These are phyloP conservation scores for Lasaia peninsularis DNA, from an alignment of 1,140 invertebrate genomes.

Conservation along the genomic window DNA sequence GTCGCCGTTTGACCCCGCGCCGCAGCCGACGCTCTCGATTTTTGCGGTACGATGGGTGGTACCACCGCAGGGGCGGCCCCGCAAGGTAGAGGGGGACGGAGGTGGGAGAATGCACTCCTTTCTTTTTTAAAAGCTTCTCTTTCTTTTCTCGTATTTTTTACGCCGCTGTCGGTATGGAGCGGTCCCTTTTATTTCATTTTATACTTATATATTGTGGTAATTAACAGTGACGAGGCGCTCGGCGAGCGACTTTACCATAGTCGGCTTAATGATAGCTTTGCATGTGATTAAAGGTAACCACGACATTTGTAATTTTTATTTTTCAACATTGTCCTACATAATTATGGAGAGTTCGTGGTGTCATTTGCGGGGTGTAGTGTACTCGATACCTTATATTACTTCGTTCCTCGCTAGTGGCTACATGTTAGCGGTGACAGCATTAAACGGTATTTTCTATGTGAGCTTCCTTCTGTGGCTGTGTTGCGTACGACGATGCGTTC, in stretches of 20 bases:
- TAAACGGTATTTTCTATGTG: conserved; percentile 51
- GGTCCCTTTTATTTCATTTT: conserved; percentile 73
- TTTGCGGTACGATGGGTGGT: conserved; percentile 72
- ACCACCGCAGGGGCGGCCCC: conserved; percentile 56
- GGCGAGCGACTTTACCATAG: conserved; percentile 57
- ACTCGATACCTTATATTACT: conserved; percentile 47
- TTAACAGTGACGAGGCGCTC: conserved; percentile 71
- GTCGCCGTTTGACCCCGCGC: conserved; percentile 72
- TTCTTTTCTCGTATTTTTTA: conserved; percentile 76
- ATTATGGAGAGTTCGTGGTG: conserved; percentile 32
- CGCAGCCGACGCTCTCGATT: conserved; percentile 68
- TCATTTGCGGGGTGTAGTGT: conserved; percentile 41
- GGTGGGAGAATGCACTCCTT: conserved; percentile 72
- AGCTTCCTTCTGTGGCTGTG: conserved; percentile 36
- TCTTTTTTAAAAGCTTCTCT: conserved; percentile 76
- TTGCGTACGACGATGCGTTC: conserved; percentile 25
- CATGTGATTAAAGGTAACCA: conserved; percentile 72
- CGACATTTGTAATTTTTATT: conserved; percentile 67
- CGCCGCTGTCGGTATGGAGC: conserved; percentile 65
- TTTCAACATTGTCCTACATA: conserved; percentile 30
- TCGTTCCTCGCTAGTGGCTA: conserved; percentile 38
- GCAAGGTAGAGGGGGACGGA: conserved; percentile 39
- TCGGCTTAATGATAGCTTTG: conserved; percentile 73
- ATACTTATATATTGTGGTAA: conserved; percentile 74
- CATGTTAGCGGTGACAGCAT: conserved; percentile 51